Evolutionary conservation across 2,888 invertebrate species (phyloP).

Genomic region (Drosophila setosimentum): DNA sequence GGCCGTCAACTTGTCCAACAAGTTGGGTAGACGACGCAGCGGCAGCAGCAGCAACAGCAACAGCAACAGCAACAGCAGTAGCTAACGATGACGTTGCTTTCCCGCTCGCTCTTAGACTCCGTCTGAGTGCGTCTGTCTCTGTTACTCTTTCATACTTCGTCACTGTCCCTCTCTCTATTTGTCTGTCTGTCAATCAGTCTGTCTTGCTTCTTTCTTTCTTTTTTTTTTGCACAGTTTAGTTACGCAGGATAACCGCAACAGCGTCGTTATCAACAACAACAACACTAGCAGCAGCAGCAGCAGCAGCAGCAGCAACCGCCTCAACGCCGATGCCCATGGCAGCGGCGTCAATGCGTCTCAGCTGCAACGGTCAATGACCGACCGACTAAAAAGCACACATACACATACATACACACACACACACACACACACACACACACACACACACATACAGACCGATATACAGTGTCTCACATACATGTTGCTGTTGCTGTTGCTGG

Average conservation of each 20-base stretch:
- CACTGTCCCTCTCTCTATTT: conserved; percentile 30
- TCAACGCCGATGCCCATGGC: conserved; percentile 67
- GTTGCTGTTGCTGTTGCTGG: conserved; percentile 43
- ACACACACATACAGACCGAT: background rate
- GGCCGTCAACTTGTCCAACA: conserved; percentile 79
- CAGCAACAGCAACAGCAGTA: conserved; percentile 29
- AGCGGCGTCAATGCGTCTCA: conserved; percentile 81
- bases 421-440: background rate
- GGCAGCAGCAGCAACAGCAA: conserved; percentile 38
- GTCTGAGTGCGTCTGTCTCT: conserved; percentile 4
- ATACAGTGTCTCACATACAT: conserved; percentile 16
- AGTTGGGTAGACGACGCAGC: conserved; percentile 79
- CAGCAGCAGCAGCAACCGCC: conserved; percentile 29
- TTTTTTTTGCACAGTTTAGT: conserved; percentile 44
- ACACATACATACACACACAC: conserved; percentile 21
- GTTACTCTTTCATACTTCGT: background rate
- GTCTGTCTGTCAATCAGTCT: conserved; percentile 10
- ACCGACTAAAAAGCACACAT: conserved; percentile 80
- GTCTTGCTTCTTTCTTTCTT: conserved; percentile 16
- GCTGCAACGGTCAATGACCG: conserved; percentile 83
- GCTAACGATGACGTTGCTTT: conserved; percentile 47
- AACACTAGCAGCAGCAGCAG: conserved; percentile 1
- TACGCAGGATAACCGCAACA: conserved; percentile 57
- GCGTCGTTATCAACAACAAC: conserved; percentile 16
- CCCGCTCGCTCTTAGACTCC: conserved; percentile 1